Evolutionary conservation across 2,888 invertebrate genomes (phyloP), one percentile per base, ranked within the genome.

Genomic region (Caenorhabditis doughertyi): DNA sequence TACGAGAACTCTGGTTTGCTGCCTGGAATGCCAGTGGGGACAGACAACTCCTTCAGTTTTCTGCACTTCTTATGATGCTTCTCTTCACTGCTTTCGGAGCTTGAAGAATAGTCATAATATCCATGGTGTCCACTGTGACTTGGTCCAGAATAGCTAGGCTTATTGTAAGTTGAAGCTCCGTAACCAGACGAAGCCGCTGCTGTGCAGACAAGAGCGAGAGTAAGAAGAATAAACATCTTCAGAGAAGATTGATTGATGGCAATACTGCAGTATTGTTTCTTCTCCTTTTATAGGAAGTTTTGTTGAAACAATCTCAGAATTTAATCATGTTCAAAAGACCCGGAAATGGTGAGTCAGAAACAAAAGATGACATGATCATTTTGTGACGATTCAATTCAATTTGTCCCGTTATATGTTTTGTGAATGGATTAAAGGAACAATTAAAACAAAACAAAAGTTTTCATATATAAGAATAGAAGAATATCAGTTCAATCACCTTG

Each of bases 151-250:
- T 65, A 47, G 42, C 62, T 62, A 3, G 56, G 35, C 1, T 27
- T 11, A 21, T 42, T 5, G n/a, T 29, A 8, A 13, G 25, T 7
- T 4, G 53, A n/a, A 1, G 32, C 27, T 35, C 73, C 73, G 32
- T 64, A 74, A 23, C 55, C 73, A 3, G 62, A 55, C 2, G 64
- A 64, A 18, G 64, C 62, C 27, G 64, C 51, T 29, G 56, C 73
- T 7, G 51, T 23, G 35, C 64, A 73, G 55, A 73, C 55, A 47
- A 73, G 55, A 5, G 27, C 65, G 39, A 65, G 23, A 13, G 65
- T 35, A 11, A 64, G 21, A 23, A 55, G 23, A n/a, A 65, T 29
- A 39, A 42, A 65, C 74, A 74, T 74, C 35, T 65, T 65, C 18
- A 8, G 11, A 11, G 35, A 47, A 42, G 60, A 47, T 64, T 44